Percentiles rank a stretch among this genome's conserved stretches.
These are phyloP conservation scores for Novumbra hubbsi DNA, from an alignment of 2,797 vertebrate genomes.

Conservation along the genomic window DNA sequence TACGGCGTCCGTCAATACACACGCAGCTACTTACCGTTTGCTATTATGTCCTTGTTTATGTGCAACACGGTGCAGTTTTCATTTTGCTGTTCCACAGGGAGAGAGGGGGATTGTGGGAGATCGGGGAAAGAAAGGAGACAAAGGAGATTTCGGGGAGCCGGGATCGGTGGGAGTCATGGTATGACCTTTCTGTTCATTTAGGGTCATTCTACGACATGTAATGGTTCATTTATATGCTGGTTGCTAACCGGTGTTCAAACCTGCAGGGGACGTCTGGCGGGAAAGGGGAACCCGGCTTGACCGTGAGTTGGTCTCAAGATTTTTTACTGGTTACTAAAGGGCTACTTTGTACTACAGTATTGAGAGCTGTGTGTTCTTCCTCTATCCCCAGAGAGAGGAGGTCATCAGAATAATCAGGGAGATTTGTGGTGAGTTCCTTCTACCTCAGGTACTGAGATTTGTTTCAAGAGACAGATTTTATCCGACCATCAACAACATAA, in stretches of 20 bases:
- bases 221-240: not conserved
- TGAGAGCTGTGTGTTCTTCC: constrained; percentile 11
- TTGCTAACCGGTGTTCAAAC: constrained; percentile 5
- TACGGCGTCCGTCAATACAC: not conserved
- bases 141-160: constrained; percentile 75
- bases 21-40: not conserved
- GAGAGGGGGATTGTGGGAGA: constrained; percentile 75
- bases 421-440: constrained; percentile 77
- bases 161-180: constrained; percentile 80
- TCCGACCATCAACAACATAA: no score
- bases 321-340: not conserved
- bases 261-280: constrained; percentile 76
- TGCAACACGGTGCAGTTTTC: not conserved
- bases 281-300: constrained; percentile 82
- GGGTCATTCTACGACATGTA: not conserved
- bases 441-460: no score
- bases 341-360: not conserved
- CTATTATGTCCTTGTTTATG: not conserved
- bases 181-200: constrained; percentile 8
- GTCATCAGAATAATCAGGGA: constrained; percentile 83
- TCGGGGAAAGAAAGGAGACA: constrained; percentile 80
- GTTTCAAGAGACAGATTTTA: no score
- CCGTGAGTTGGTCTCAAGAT: constrained; percentile 68
- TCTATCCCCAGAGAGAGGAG: constrained; percentile 76
- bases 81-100: constrained; percentile 64